Evolutionary conservation across 2,113 vertebrate genomes (phyloP).

Genomic region (Carettochelys insculpta): DNA sequence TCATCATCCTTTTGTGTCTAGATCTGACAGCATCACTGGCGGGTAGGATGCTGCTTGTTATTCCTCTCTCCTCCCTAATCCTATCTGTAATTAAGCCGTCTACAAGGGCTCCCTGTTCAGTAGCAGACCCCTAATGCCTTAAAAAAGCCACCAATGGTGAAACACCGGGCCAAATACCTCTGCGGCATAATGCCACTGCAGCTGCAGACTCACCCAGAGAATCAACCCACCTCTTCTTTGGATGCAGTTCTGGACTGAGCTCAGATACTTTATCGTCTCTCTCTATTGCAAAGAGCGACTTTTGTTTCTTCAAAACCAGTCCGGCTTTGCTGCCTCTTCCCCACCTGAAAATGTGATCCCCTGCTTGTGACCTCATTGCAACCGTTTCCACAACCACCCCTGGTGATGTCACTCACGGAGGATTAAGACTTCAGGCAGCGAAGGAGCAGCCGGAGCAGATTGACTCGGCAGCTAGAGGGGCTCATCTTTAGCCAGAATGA

Average conservation of each 20-base stretch:
- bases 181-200: not conserved
- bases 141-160: slow-evolving; percentile 9
- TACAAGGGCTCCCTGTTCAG: not conserved
- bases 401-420: fast-evolving
- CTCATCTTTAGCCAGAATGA: not conserved
- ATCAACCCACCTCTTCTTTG: not conserved
- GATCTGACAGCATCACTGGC: not conserved
- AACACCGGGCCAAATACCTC: not conserved
- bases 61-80: not conserved
- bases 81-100: not conserved
- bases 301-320: not conserved
- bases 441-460: slow-evolving; percentile 19
- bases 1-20: not conserved
- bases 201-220: not conserved
- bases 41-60: not conserved
- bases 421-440: slow-evolving; percentile 13
- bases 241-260: not conserved
- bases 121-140: not conserved
- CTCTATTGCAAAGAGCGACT: not conserved
- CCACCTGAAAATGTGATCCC: slow-evolving; percentile 28
- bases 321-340: not conserved
- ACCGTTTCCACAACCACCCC: slow-evolving; percentile 24
- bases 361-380: slow-evolving; percentile 44
- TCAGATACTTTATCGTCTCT: slow-evolving; percentile 33
- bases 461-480: not conserved